These are phyloP conservation scores for Carterocephalus palaemon DNA, from an alignment of 2,888 invertebrate genomes.

Conservation along the genomic window DNA sequence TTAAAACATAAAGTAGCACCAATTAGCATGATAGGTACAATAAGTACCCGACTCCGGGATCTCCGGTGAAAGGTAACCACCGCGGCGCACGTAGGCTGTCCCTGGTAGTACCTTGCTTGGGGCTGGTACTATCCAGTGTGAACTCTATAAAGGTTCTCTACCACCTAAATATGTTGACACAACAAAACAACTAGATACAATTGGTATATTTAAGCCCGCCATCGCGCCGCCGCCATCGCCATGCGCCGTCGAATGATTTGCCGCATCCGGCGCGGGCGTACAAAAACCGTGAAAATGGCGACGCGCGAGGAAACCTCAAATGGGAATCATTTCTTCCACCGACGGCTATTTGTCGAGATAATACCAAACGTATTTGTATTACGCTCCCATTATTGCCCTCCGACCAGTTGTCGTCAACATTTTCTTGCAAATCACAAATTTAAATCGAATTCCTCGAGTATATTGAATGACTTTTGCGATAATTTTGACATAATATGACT, in stretches of 20 bases:
- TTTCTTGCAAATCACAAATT: slow-evolving; percentile 32
- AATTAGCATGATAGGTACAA: too few species aligned
- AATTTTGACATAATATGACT: slow-evolving; percentile 16
- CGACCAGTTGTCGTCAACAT: slow-evolving; percentile 45
- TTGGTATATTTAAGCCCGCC: too few species aligned
- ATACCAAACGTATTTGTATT: slow-evolving; percentile 57
- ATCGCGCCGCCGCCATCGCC: slow-evolving; percentile 31
- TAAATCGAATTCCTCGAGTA: slow-evolving; percentile 9
- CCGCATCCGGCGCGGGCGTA: slow-evolving; percentile 68
- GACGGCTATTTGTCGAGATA: slow-evolving; percentile 40
- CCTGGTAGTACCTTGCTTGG: too few species aligned
- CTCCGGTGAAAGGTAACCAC: too few species aligned
- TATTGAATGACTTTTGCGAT: slow-evolving; percentile 4
- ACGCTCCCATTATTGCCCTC: slow-evolving; percentile 38
- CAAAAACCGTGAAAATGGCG: slow-evolving; percentile 53
- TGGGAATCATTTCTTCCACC: slow-evolving; percentile 55
- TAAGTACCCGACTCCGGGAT: too few species aligned
- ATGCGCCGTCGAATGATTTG: slow-evolving; percentile 36
- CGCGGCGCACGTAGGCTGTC: too few species aligned
- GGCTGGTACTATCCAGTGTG: too few species aligned
- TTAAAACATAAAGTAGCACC: too few species aligned
- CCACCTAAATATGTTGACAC: too few species aligned
- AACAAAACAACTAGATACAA: too few species aligned
- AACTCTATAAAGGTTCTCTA: too few species aligned
- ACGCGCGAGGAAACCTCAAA: slow-evolving; percentile 65